These are phyloP conservation scores for Halcyon senegalensis DNA, from an alignment of 2,113 vertebrate genomes.

Conservation along the genomic window DNA sequence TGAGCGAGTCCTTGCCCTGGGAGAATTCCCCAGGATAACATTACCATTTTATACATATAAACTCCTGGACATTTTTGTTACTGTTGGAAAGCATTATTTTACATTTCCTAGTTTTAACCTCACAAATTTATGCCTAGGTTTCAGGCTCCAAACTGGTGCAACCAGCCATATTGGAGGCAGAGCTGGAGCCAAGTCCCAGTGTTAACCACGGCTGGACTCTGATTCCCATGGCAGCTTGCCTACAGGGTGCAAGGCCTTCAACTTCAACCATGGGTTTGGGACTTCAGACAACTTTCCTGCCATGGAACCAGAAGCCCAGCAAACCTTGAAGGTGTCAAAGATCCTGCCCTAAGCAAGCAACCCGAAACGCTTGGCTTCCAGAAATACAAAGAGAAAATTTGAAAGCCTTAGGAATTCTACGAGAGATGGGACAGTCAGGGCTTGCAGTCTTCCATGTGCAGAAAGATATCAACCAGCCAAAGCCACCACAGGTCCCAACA, in stretches of 20 bases:
- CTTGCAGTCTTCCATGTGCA: neutral
- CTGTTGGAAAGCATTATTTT: slow-evolving; percentile 2
- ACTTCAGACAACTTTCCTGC: neutral
- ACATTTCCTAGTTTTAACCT: neutral
- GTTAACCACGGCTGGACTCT: neutral
- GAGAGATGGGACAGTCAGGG: neutral
- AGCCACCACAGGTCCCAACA: neutral
- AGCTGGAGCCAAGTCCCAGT: neutral
- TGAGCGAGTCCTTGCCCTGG: neutral
- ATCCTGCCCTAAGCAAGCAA: neutral
- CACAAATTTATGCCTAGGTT: neutral
- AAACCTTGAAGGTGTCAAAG: neutral
- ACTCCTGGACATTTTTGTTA: neutral
- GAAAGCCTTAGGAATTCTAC: neutral
- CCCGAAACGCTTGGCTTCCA: neutral
- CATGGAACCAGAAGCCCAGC: neutral
- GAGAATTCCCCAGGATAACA: neutral
- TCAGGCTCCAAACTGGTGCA: slow-evolving; percentile 11
- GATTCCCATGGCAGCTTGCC: neutral
- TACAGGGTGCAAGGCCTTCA: neutral
- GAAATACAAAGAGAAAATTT: neutral
- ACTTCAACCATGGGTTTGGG: neutral
- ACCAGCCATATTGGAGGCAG: neutral
- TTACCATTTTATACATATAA: neutral
- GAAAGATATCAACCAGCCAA: neutral